Evolutionary conservation across 2,797 vertebrate species (phyloP).

Genomic region (Anas georgica): DNA sequence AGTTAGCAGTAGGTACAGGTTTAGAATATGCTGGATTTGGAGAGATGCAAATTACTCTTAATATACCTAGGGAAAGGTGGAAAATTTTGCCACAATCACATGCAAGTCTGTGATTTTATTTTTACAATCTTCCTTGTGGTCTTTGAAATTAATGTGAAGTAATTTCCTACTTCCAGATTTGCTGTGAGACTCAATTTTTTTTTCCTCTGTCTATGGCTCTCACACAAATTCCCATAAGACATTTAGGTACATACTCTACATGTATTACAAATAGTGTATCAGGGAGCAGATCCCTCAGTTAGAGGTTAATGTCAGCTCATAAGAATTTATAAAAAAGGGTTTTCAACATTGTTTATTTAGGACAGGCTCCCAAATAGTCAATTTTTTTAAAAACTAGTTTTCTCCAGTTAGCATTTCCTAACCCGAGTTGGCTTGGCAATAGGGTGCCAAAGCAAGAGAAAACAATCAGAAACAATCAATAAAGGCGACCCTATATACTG

Average conservation of each 20-base stretch:
- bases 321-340: neutral
- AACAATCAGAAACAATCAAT: neutral
- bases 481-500: neutral
- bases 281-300: neutral
- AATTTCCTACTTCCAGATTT: neutral
- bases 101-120: neutral
- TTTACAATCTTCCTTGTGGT: neutral
- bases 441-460: neutral
- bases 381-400: neutral
- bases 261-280: neutral
- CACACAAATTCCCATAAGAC: neutral
- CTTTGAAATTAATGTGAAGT: neutral
- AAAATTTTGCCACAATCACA: neutral
- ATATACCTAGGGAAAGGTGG: neutral
- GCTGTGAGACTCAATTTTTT: neutral
- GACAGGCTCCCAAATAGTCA: neutral
- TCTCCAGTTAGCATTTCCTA: neutral
- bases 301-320: neutral
- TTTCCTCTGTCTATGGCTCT: neutral
- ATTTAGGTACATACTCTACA: neutral
- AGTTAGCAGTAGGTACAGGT: conserved; percentile 1
- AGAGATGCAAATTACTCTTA: neutral
- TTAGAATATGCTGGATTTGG: neutral
- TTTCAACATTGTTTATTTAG: neutral
- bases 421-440: neutral